Base-by-base conservation (phyloP, 35 echinoderm and acorn worm species). In the Holothuria glaberrima region DNA sequence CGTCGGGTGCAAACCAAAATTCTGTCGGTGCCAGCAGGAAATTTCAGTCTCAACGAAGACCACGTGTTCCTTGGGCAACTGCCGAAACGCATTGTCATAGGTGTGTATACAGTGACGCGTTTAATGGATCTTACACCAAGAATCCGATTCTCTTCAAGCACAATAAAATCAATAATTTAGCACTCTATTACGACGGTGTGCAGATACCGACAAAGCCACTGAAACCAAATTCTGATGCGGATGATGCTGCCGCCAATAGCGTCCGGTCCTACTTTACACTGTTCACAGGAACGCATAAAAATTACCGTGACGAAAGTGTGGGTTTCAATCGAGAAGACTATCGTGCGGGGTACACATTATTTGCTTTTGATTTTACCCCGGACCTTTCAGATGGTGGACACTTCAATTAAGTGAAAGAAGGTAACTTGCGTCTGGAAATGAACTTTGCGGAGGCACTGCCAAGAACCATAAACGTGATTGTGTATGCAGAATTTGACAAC, bases 1-100 rank as follows among this genome's bases (percentile, higher is more conserved):
- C 59, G 70, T 28, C 90, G 94, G 24, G 86, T 92, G 17, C 29
- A 92, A 41, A 70, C 87, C n/a, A n/a, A n/a, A n/a, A n/a, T n/a
- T n/a, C n/a, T n/a, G n/a, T n/a, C n/a, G n/a, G n/a, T n/a, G n/a
- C n/a, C 94, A 25, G 44, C 22, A 22, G 90, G 90, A 30, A 83
- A 95, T 30, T 54, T 90, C 32, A 76, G 90, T 19, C 62, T 92
- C 31, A 89, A 30, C 29, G 59, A 92, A 25, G 86, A 95, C 50
- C 86, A 91, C 54, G 34, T 95, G 46, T 92, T 92, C 58, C 78
- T 92, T 0, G 94, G 90, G 29, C 90, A 95, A 69, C 68, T 92
- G 32, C 90, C 94, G 0, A 88, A 92, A 48, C 76, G 87, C 4
- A 72, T 95, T 19, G 85, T 95, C 0, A 32, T 88, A n/a, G 90